phyloP scores from a whole-genome alignment of 2,113 vertebrate genomes.

The Muntiacus reevesi region DNA sequence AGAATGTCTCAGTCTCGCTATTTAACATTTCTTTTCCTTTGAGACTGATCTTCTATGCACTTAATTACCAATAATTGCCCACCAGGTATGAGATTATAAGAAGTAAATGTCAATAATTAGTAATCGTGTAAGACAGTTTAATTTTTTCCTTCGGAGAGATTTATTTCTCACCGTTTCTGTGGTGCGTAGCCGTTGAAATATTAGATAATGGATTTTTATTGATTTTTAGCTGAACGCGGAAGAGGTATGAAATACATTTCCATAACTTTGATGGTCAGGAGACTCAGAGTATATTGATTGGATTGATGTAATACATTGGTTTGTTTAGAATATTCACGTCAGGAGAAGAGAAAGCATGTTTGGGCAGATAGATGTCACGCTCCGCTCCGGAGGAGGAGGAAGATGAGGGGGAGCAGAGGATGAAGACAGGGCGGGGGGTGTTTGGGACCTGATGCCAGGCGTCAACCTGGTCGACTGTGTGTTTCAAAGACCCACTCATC shows the following conservation, averaged over 20 bases:
- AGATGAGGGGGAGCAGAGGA: not conserved
- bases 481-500: not conserved
- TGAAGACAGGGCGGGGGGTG: not conserved
- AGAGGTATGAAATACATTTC: conserved; percentile 56
- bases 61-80: conserved; percentile 53
- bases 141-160: conserved; percentile 36
- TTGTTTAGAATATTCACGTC: conserved; percentile 28
- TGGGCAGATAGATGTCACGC: too few relatives aligned
- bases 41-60: not conserved
- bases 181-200: conserved; percentile 40
- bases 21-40: conserved; percentile 9
- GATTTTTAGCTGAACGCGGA: conserved; percentile 65
- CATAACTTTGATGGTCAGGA: conserved; percentile 34
- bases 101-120: conserved; percentile 61
- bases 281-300: conserved; percentile 46
- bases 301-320: not conserved
- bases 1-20: not conserved
- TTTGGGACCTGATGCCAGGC: not conserved
- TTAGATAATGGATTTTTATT: conserved; percentile 67
- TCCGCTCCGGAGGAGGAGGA: too few relatives aligned
- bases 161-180: conserved; percentile 43
- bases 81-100: conserved; percentile 30
- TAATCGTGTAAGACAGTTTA: conserved; percentile 8
- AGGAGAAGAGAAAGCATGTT: not conserved
- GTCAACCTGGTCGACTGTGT: not conserved